These are phyloP conservation scores for Nymphalis io DNA, from an alignment of 1,140 invertebrate species.

Conservation along the genomic window DNA sequence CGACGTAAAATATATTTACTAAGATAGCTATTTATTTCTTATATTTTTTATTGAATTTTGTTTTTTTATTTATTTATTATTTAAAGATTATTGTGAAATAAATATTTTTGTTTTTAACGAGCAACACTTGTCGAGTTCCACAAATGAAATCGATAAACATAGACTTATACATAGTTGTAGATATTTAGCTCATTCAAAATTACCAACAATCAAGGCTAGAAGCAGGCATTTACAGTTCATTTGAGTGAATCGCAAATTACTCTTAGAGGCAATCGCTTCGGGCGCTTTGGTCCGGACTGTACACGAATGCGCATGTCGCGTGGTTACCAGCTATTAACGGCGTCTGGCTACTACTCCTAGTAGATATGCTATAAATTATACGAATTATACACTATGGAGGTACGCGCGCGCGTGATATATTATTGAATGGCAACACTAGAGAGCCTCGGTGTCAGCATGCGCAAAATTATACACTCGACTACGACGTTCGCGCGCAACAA, in stretches of 20 bases:
- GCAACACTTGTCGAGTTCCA: neutral
- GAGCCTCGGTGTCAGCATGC: constrained; percentile 66
- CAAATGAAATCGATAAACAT: neutral
- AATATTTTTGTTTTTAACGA: neutral
- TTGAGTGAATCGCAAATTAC: constrained; percentile 28
- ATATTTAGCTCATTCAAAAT: constrained; percentile 26
- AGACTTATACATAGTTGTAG: neutral
- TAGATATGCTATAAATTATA: constrained; percentile 70
- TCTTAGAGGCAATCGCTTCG: constrained; percentile 14
- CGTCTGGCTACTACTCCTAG: constrained; percentile 63
- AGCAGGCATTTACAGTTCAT: constrained; percentile 34
- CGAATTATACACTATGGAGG: constrained; percentile 73
- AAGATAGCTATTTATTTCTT: constrained; percentile 20
- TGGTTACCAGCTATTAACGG: constrained; percentile 71
- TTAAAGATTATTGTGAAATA: neutral
- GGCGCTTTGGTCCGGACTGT: constrained; percentile 18
- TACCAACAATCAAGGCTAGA: constrained; percentile 34
- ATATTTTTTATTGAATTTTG: no score
- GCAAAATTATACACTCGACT: constrained; percentile 72
- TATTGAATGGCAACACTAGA: constrained; percentile 61
- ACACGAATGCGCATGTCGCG: constrained; percentile 63
- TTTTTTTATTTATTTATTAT: neutral
- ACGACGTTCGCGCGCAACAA: constrained; percentile 59
- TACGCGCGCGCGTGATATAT: constrained; percentile 74
- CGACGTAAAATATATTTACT: constrained; percentile 29